Base-by-base conservation (phyloP, 2,113 vertebrate species). In the Gobius niger region DNA sequence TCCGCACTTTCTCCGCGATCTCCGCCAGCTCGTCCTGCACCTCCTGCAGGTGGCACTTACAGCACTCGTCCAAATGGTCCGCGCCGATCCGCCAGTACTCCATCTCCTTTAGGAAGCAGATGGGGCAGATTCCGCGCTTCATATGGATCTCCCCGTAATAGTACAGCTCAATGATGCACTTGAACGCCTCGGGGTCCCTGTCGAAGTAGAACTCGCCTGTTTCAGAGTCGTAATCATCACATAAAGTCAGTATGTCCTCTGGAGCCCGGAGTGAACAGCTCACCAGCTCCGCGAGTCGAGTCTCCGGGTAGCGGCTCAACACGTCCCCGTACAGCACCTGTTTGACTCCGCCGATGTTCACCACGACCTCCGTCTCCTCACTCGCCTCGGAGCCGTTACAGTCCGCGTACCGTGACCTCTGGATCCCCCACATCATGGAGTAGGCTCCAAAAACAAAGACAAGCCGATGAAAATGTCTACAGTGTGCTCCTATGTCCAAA, bases 91-190 rank as follows among this genome's bases (percentile, higher is more conserved):
- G 96, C 98, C 98, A 99, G 89, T 97, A 99, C 74, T 98, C 97
- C 95, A 99, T 97, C 82, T 99, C 98, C 68, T 94, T 95, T 91
- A 96, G 93, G 85, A 99, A 99, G 85, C 97, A 97, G 75, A 98
- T 95, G 1, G 98, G 97, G 47, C 98, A 99, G 75, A 98, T 95
- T 16, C 97, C 98, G 76, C 94, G 93, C 81, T 96, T 97, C 93
- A 99, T 96, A 77, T 99, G 98, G 18, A 99, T 94, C 88, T 98
- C 96, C 2, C 96, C 98, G 3, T 95, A 96, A 73, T 93, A 94
- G 83, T 99, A 99, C 11, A 98, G 87, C 2, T 98, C 96, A 1
- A 94, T 85, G 19, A 99, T 95, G 71, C 96, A 98, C 76, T 93
- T 96, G 82, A 99, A 99, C 2, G 95, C 94, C 41, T 98, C 96